Evolutionary conservation across 2,888 invertebrate genomes (phyloP), one percentile per base, ranked within the genome.

Genomic region (Drosophila dives): DNA sequence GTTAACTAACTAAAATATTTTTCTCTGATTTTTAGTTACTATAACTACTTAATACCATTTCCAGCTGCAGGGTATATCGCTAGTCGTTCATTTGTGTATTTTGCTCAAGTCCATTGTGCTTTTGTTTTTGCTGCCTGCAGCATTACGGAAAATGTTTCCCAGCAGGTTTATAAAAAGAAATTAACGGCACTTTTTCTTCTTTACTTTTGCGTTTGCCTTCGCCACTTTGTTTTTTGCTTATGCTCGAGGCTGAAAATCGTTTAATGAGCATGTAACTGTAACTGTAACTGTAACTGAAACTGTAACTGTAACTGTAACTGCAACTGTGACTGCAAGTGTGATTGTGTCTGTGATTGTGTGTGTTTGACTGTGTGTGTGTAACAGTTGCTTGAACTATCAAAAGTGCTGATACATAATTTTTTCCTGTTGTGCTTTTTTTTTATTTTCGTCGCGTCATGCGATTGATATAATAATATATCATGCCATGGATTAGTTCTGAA

Each of bases 91-190:
- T 26, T 33, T 20, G 20, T 4, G 0, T 11, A 53, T 42, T 50
- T 20, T 48, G 29, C 11, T 34, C 11, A 6, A 49, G 26, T 64
- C 56, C 65, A 66, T 76, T 74, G 75, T 42, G 56, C 61, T 56
- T 64, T 65, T 68, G 69, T 69, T 62, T 51, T 40, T 32, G 64
- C 34, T 36, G 82, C 75, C 68, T 69, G 67, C 49, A 60, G 80
- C 77, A 69, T 59, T 64, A 75, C 36, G 33, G 54, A 53, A 91
- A 93, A 93, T 92, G 93, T 91, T 93, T 93, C 93, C 93, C 93
- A 92, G 92, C 93, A 92, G 93, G 92, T 93, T 93, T 93, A 93
- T 93, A 93, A 93, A 93, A 93, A 91, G 92, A 93, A 92, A 93
- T 93, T 93, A 93, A 93, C 93, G 92, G 90, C 92, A 83, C 87